Base-by-base conservation (phyloP, 2,113 vertebrate genomes). In the Malaclemys terrapin region DNA sequence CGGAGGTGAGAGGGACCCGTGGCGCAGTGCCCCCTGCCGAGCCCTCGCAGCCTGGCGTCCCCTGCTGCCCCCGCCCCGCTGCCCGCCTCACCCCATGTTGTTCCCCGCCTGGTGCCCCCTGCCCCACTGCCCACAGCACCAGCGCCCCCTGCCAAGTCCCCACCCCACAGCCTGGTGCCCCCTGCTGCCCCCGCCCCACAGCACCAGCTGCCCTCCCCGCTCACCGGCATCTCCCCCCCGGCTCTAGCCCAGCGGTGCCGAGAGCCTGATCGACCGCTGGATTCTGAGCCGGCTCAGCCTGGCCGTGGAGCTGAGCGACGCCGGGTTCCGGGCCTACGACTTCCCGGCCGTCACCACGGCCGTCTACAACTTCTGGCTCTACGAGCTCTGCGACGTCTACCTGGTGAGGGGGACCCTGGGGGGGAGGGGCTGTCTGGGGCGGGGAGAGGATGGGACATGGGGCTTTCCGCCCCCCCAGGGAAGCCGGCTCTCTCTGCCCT, bases 301-400 rank as follows among this genome's bases (percentile, higher is more conserved):
- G 1, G 99, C 99, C 0, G 99, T 99, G 80, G 95, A 91, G 31
- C 96, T 98, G 49, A 99, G 99, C 78, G 97, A 98, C 3, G 80
- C 93, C 0, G 98, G 98, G 12, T 99, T 99, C 95, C 98, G 98
- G 92, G 97, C 97, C 54, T 99, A 99, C 1, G 99, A 99, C 84
- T 99, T 99, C 94, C 99, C 99, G 0, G 97, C 91, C 13, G 97
- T 99, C 96, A 99, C 99, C 85, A 99, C 99, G 0, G 97, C 99
- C 88, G 98, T 99, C 93, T 99, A 99, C 98, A 99, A 98, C 98
- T 99, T 99, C 98, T 99, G 99, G 99, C 98, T 99, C 8, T 99
- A 99, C 1, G 99, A 99, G 94, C 99, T 99, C 49, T 99, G 99
- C 50, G 99, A 99, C 0, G 98, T 99, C 85, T 99, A 99, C 97